Conservation (phyloP, 37 sponge, comb jelly and placozoan genomes). For the Geodia barretti region DNA sequence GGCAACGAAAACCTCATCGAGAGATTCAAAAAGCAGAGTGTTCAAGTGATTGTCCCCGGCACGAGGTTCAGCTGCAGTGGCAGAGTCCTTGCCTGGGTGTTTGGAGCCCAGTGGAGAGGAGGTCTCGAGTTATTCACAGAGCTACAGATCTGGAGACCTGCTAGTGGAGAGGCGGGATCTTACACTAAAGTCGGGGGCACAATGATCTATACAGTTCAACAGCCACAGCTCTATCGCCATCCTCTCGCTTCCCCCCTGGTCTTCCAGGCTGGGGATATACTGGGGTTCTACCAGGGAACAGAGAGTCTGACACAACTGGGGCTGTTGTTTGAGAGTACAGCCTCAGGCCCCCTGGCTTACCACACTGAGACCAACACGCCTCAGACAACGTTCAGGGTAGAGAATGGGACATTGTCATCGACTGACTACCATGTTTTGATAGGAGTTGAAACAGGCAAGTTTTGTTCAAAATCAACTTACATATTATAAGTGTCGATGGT, state of each 20-base stretch:
- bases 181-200: background rate
- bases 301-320: background rate
- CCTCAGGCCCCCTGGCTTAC: too few species aligned
- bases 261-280: background rate
- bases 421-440: too few species aligned
- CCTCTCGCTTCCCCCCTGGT: background rate
- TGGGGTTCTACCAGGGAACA: background rate
- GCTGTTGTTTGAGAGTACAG: background rate
- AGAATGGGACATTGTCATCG: too few species aligned
- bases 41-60: conserved; percentile 3
- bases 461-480: too few species aligned
- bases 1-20: background rate
- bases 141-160: background rate
- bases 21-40: background rate
- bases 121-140: background rate
- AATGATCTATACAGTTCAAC: background rate
- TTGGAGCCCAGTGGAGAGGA: background rate
- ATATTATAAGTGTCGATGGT: too few species aligned
- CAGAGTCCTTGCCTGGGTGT: background rate
- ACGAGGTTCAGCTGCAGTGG: conserved; percentile 9
- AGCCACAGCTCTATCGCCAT: background rate
- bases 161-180: background rate
- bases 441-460: too few species aligned
- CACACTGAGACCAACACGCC: too few species aligned
- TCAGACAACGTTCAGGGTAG: too few species aligned